Base-by-base conservation (phyloP, 2,113 vertebrate species). In the Laterallus jamaicensis region DNA sequence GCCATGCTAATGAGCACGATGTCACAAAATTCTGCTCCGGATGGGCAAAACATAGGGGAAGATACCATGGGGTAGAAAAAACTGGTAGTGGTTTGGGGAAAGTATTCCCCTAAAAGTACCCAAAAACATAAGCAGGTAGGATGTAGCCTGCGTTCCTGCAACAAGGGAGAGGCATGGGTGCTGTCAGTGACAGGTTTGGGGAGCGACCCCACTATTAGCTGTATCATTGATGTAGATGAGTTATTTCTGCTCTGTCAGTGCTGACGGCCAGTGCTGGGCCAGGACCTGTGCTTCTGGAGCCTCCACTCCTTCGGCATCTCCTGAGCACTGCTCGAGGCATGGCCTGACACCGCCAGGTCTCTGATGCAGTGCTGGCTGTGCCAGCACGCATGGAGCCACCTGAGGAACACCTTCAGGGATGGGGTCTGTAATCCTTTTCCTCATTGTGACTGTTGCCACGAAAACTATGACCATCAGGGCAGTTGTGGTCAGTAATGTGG, bases 341-440 rank as follows among this genome's bases (percentile, higher is more conserved):
- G 42, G 13, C 32, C 15, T 24, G 22, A 87, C 29, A n/a, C 32
- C 60, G 44, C n/a, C 62, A 79, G 9, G 16, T 75, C 28, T 76
- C 25, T 47, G 52, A 11, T 0, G 0, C n/a, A n/a, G 42, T 0
- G 1, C 16, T 5, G 10, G 12, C 42, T 47, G 37, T 71, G 62
- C 42, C 58, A 56, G 19, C 28, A 9, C 15, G 11, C 31, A 6
- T 0, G 0, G 58, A 73, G 20, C 17, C 31, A 16, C 32, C 25
- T n/a, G 39, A 88, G 29, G 25, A 64, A 68, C 74, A 55, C 15
- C 32, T 52, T 16, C 58, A 59, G 35, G 11, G 37, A 17, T 19
- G 44, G n/a, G 5, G 22, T 21, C n/a, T 70, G n/a, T 24, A 20
- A 69, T 88, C 29, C 22, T 18, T 10, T n/a, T 37, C 44, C 21